Conservation (phyloP, 2,797 vertebrate species). For the Sphenopsis melanotis region DNA sequence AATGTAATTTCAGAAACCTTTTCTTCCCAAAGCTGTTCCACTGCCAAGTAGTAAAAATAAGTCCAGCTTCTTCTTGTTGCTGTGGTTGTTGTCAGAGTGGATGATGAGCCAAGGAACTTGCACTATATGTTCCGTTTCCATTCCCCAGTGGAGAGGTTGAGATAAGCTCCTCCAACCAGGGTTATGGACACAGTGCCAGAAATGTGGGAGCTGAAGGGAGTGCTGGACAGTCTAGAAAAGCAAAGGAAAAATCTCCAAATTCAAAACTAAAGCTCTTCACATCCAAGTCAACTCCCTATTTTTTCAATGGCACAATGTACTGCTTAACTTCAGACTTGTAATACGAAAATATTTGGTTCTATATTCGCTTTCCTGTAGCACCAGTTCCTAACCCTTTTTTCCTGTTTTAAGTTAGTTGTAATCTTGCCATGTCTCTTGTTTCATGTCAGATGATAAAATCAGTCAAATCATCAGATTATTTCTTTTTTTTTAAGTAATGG, state of each 20-base stretch:
- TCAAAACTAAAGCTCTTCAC: neutral
- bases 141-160: conserved; percentile 25
- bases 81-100: neutral
- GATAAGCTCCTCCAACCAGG: conserved; percentile 41
- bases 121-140: conserved; percentile 56
- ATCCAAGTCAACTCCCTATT: neutral
- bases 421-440: neutral
- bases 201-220: conserved; percentile 34
- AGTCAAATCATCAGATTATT: neutral
- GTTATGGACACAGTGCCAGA: conserved; percentile 11
- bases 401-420: neutral
- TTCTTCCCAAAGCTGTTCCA: neutral
- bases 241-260: neutral
- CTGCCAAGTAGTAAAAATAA: conserved; percentile 40
- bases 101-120: conserved; percentile 41
- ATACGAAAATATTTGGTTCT: neutral
- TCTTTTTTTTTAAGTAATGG: neutral
- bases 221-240: neutral
- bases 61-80: conserved; percentile 30
- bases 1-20: conserved; percentile 19
- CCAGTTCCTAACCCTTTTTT: neutral
- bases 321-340: neutral
- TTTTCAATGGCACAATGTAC: neutral
- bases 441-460: neutral
- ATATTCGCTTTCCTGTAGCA: neutral